phyloP scores from a whole-genome alignment of 2,797 vertebrate genomes.

The Pipistrellus pipistrellus region DNA sequence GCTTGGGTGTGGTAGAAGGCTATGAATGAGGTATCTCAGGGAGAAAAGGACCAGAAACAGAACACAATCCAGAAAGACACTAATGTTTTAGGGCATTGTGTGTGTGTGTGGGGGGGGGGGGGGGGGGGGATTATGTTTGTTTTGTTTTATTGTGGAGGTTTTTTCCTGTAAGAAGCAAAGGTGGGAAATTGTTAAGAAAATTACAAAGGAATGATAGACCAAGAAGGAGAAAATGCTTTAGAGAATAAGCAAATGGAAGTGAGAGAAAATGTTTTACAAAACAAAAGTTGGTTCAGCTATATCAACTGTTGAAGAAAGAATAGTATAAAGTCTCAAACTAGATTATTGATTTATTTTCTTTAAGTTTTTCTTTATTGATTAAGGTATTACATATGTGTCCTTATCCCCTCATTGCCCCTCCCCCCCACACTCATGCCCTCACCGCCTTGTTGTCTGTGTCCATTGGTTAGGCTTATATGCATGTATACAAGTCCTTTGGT shows the following conservation, averaged over 20 bases:
- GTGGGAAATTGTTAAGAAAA: not conserved
- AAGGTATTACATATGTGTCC: no score
- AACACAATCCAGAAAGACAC: slow-evolving; percentile 8
- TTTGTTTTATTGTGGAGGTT: not conserved
- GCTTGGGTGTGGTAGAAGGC: not conserved
- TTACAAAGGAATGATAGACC: not conserved
- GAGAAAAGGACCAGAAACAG: not conserved
- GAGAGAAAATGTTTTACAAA: slow-evolving; percentile 17
- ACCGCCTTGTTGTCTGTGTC: no score
- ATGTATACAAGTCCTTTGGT: no score
- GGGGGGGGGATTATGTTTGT: not conserved
- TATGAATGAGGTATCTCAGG: not conserved
- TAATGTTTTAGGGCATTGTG: not conserved
- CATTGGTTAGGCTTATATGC: no score
- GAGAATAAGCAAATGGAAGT: not conserved
- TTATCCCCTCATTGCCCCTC: no score
- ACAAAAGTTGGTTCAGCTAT: not conserved
- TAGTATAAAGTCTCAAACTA: not conserved
- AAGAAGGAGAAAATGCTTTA: slow-evolving; percentile 14
- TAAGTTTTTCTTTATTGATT: no score
- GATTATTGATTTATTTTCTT: not conserved
- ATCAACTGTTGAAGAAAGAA: not conserved
- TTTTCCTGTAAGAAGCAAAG: not conserved
- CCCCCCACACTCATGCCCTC: no score
- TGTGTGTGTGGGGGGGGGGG: no score